Evolutionary conservation across 2,113 vertebrate genomes (phyloP).

Genomic region (Crotalus tigris): DNA sequence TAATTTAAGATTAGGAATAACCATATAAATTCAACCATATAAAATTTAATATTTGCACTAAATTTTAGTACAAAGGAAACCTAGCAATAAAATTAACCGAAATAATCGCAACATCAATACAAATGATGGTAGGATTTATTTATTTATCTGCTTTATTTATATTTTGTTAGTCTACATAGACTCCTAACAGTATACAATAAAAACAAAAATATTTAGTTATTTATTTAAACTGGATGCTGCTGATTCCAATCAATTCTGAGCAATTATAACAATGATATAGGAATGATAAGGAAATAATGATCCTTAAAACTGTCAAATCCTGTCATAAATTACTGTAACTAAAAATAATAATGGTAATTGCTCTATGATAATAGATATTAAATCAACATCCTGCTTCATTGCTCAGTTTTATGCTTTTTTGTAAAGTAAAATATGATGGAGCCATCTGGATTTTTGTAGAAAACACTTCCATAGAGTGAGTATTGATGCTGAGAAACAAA

Average conservation of each 20-base stretch:
- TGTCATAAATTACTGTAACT: background rate
- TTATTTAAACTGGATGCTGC: background rate
- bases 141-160: background rate
- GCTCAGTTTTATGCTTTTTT: background rate
- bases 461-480: background rate
- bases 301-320: background rate
- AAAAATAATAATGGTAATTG: background rate
- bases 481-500: background rate
- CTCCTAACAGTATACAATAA: background rate
- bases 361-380: background rate
- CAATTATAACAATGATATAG: background rate
- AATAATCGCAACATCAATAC: background rate
- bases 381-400: background rate
- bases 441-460: background rate
- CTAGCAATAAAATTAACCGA: background rate
- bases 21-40: too few relatives aligned
- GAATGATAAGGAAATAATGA: background rate
- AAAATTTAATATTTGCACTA: too few relatives aligned
- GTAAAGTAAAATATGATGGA: background rate
- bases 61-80: background rate
- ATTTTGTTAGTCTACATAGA: background rate
- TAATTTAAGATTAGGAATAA: too few relatives aligned
- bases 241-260: background rate
- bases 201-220: background rate
- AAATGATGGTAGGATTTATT: background rate